Percentiles rank a stretch among this genome's conserved stretches.
Evolutionary conservation across 2,797 vertebrate species (phyloP).

Genomic region (Nasua narica): DNA sequence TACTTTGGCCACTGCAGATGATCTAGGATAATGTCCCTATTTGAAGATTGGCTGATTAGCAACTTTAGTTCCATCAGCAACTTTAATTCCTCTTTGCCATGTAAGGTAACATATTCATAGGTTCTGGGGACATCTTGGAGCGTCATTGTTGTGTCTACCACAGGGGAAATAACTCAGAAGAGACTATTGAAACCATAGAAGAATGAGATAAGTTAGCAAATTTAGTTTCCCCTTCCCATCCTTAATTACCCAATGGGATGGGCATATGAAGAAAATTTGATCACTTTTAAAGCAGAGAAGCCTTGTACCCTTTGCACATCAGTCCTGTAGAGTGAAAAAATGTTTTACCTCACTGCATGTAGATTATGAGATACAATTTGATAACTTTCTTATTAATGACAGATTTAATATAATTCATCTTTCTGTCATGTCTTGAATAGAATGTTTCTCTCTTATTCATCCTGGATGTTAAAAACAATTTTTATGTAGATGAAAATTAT

Average conservation of each 20-base stretch:
- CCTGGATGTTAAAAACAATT: not conserved
- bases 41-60: not conserved
- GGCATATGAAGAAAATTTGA: not conserved
- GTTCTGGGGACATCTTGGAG: not conserved
- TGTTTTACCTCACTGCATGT: not conserved
- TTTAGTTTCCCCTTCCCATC: not conserved
- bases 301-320: not conserved
- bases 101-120: not conserved
- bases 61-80: not conserved
- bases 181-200: not conserved
- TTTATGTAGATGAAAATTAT: not conserved
- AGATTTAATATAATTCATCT: not conserved
- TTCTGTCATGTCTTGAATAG: not conserved
- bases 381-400: not conserved
- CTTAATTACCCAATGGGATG: not conserved
- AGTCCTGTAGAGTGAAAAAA: not conserved
- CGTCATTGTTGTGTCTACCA: not conserved
- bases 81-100: not conserved
- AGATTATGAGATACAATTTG: not conserved
- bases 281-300: not conserved
- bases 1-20: not conserved
- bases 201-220: not conserved
- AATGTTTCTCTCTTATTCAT: not conserved
- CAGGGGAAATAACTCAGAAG: not conserved
- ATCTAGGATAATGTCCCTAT: not conserved